Conservation (phyloP, 2,797 vertebrate genomes). For the Serranus cabrilla region DNA sequence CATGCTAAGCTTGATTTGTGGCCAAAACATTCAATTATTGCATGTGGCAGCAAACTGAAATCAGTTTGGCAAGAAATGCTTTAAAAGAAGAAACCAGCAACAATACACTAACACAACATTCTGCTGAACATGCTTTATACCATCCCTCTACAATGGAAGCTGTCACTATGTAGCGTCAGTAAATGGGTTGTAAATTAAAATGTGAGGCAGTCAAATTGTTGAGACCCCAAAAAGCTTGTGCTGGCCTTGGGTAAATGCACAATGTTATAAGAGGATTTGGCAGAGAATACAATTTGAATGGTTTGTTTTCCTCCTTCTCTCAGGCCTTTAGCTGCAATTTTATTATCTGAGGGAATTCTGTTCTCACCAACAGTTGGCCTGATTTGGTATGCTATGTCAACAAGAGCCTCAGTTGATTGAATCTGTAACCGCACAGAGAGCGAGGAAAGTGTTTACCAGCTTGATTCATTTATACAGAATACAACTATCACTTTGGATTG, state of each 20-base stretch:
- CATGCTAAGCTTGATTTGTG: not conserved
- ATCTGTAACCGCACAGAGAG: conserved; percentile 57
- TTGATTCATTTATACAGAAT: conserved; percentile 51
- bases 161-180: conserved; percentile 19
- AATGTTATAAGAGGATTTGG: conserved; percentile 70
- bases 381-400: conserved; percentile 70
- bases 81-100: conserved; percentile 22
- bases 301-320: conserved; percentile 63
- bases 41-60: not conserved
- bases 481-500: conserved; percentile 47
- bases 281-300: conserved; percentile 63
- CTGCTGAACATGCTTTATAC: conserved; percentile 13
- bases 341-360: conserved; percentile 68
- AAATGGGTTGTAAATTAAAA: conserved; percentile 59
- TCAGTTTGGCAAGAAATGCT: conserved; percentile 13
- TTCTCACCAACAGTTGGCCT: conserved; percentile 54
- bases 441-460: conserved; percentile 52
- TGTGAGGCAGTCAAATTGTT: conserved; percentile 48
- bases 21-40: not conserved
- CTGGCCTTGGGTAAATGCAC: conserved; percentile 60
- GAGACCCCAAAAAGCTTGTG: conserved; percentile 49
- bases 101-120: not conserved
- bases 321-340: conserved; percentile 58
- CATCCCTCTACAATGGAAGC: conserved; percentile 21
- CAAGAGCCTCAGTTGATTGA: conserved; percentile 63